Evolutionary conservation across 2,888 invertebrate species (phyloP), one percentile per base, ranked within the genome.

Genomic region (Drosophila dives): DNA sequence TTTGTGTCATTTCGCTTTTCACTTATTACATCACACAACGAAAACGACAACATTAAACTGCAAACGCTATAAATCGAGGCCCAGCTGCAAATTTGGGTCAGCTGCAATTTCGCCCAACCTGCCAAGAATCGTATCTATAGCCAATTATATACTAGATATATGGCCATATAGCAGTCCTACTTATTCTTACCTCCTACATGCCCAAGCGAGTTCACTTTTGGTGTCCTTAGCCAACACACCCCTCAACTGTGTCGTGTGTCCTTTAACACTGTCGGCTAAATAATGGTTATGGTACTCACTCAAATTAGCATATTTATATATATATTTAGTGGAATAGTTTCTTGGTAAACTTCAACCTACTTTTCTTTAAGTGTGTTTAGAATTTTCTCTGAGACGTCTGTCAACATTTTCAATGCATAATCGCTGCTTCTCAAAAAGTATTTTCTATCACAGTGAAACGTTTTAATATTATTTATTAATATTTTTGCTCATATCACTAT

Each of bases 1-100:
- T 75, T 83, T 86, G 86, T 84, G 89, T 84, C 84, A 86, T 64
- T 84, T 89, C 53, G 77, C 75, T 75, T 76, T 85, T 84, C 85
- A 76, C 77, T 89, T 89, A 87, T 85, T 85, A 89, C 85, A 85
- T 89, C 89, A 89, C 78, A 81, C 60, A 26, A 75, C 55, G 33
- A 11, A 8, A 50, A 20, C 20, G 34, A 23, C 53, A 17, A 20
- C 48, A 26, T 26, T 23, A 61, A 38, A 60, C 63, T 53, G 15
- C 45, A 53, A 48, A 60, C 55, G 60, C 49, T 38, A 58, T 49
- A 65, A 79, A 77, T 69, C 80, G 77, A 80, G 76, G 76, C 80
- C 77, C 77, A 64, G 60, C 76, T 71, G n/a, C 55, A 38, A 38
- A 77, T 77, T 80, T 77, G 80, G 77, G 77, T 77, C 77, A 77